Percentiles rank a stretch among this genome's conserved stretches.
Conservation (phyloP, 35 echinoderm and acorn worm species). For the Holothuria glaberrima region DNA sequence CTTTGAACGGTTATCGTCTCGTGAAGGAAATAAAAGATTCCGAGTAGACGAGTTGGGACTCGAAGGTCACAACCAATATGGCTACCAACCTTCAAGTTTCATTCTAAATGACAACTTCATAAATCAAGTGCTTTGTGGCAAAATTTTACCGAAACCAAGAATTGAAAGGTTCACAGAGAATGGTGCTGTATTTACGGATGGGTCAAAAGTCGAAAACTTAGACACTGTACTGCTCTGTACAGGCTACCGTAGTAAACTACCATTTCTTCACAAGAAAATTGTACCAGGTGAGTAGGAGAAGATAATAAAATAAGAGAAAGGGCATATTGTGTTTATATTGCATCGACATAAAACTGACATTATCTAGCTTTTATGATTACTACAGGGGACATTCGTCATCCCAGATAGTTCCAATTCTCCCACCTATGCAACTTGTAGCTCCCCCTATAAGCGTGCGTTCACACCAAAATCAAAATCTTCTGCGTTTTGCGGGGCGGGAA, state of each 20-base stretch:
- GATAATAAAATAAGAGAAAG: too few species aligned
- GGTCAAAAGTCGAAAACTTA: conserved; percentile 55
- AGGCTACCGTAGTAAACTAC: conserved; percentile 58
- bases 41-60: conserved; percentile 16
- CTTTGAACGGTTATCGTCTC: background rate
- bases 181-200: conserved; percentile 74
- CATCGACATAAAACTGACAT: too few species aligned
- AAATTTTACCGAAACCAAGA: conserved; percentile 62
- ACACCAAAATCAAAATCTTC: too few species aligned
- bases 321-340: too few species aligned
- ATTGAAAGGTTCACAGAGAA: conserved; percentile 62
- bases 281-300: background rate
- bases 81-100: too few species aligned
- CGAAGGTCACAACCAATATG: too few species aligned
- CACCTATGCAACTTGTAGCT: too few species aligned
- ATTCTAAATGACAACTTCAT: conserved; percentile 76
- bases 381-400: too few species aligned
- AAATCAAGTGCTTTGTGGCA: conserved; percentile 60
- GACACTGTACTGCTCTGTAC: conserved; percentile 66
- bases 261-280: conserved; percentile 30
- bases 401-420: too few species aligned
- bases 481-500: too few species aligned
- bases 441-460: too few species aligned
- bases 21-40: background rate
- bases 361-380: too few species aligned